These are phyloP conservation scores for Calcarius lapponicus DNA, from an alignment of 2,797 vertebrate species.

Conservation along the genomic window DNA sequence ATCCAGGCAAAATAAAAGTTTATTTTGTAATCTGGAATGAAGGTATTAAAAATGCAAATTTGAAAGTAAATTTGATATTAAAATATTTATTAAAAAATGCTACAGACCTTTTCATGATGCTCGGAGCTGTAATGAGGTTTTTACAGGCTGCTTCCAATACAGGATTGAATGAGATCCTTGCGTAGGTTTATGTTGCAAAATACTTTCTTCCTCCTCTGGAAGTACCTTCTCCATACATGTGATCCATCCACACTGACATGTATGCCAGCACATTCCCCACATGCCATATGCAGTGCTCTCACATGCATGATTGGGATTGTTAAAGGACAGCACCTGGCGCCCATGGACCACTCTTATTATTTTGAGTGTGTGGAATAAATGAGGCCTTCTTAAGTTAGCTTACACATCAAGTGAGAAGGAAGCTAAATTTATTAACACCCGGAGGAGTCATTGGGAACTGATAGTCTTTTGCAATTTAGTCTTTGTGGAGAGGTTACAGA, in stretches of 20 bases:
- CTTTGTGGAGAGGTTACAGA: slow-evolving; percentile 40
- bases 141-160: not conserved
- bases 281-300: not conserved
- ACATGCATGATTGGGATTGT: not conserved
- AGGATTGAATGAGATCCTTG: slow-evolving; percentile 29
- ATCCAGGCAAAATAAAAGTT: not conserved
- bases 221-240: slow-evolving; percentile 35
- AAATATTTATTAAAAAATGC: not conserved
- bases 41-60: not conserved
- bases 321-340: not conserved
- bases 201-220: slow-evolving; percentile 48
- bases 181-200: slow-evolving; percentile 33
- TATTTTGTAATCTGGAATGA: not conserved
- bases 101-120: not conserved
- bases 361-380: not conserved
- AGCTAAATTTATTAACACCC: slow-evolving; percentile 1
- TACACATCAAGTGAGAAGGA: not conserved
- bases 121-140: not conserved
- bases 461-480: slow-evolving; percentile 14
- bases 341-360: not conserved
- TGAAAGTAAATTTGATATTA: not conserved
- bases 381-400: not conserved
- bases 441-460: not conserved
- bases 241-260: slow-evolving; percentile 1
- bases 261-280: not conserved